These are phyloP conservation scores for Halocynthia aurantium DNA, from an alignment of 23 tunicate species.

Conservation along the genomic window DNA sequence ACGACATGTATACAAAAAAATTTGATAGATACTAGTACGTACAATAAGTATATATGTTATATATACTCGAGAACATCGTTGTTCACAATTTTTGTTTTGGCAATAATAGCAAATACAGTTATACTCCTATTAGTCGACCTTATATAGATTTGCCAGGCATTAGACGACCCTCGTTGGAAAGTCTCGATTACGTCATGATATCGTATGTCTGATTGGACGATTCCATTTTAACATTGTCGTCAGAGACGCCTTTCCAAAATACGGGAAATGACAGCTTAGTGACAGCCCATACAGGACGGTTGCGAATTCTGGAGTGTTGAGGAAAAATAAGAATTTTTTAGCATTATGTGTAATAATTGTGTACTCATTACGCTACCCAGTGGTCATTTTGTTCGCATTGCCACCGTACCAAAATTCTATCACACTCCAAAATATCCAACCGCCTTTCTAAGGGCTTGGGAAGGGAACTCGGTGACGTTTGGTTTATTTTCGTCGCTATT, in stretches of 20 bases:
- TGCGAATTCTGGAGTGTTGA: slow-evolving; percentile 59
- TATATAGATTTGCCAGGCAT: too few species aligned
- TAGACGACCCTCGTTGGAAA: too few species aligned
- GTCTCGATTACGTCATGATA: slow-evolving; percentile 30
- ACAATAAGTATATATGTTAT: too few species aligned
- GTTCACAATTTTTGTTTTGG: too few species aligned
- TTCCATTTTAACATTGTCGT: slow-evolving; percentile 30
- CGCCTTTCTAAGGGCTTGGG: slow-evolving; percentile 1
- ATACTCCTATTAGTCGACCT: too few species aligned
- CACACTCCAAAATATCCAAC: slow-evolving; percentile 30
- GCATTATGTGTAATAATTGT: neutral
- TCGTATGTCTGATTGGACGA: slow-evolving; percentile 53
- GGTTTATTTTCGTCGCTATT: too few species aligned
- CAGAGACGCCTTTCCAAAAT: slow-evolving; percentile 38
- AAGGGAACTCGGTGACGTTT: too few species aligned
- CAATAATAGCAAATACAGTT: too few species aligned
- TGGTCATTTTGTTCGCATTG: neutral
- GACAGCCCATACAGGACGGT: slow-evolving; percentile 62
- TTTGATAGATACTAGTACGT: too few species aligned
- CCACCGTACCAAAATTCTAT: neutral
- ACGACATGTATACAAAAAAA: too few species aligned
- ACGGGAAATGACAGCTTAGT: slow-evolving; percentile 40
- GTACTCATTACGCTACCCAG: slow-evolving; percentile 12
- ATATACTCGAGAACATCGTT: too few species aligned
- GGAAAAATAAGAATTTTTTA: neutral